Evolutionary conservation across 2,113 vertebrate species (phyloP).

Genomic region (Scatophagus argus): DNA sequence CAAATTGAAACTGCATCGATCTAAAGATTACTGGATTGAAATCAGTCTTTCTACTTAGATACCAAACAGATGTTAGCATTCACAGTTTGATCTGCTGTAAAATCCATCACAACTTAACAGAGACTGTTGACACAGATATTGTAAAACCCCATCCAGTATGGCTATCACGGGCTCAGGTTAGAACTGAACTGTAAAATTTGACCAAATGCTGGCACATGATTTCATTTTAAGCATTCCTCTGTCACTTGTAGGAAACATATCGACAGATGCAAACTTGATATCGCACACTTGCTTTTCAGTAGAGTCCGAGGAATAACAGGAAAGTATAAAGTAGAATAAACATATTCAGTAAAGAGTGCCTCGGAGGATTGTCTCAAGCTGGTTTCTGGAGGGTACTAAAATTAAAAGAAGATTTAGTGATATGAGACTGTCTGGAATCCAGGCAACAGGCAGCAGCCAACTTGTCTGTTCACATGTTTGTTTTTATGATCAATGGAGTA

Average conservation of each 20-base stretch:
- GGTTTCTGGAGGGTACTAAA: slow-evolving; percentile 58
- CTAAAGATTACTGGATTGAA: slow-evolving; percentile 36
- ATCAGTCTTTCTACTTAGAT: slow-evolving; percentile 26
- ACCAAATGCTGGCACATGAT: background rate
- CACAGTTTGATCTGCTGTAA: slow-evolving; percentile 49
- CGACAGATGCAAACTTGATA: slow-evolving; percentile 7
- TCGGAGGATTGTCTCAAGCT: slow-evolving; percentile 36
- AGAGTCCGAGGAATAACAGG: slow-evolving; percentile 8
- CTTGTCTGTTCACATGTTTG: slow-evolving; percentile 64
- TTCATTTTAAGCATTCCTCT: background rate
- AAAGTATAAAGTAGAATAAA: slow-evolving; percentile 47
- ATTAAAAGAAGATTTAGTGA: slow-evolving; percentile 60
- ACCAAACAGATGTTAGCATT: slow-evolving; percentile 65
- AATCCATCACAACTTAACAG: slow-evolving; percentile 14
- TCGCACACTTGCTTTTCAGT: slow-evolving; percentile 32
- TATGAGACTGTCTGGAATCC: slow-evolving; percentile 63
- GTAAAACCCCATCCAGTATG: slow-evolving; percentile 33
- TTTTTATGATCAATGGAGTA: slow-evolving; percentile 77
- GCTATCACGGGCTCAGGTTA: slow-evolving; percentile 18
- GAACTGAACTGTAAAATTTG: background rate
- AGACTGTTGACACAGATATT: slow-evolving; percentile 34
- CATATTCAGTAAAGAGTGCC: slow-evolving; percentile 51
- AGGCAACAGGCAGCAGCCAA: slow-evolving; percentile 48
- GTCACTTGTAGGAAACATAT: background rate
- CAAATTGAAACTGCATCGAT: slow-evolving; percentile 38